Evolutionary conservation across 2,113 vertebrate genomes (phyloP).

Genomic region (Nicator chloris): DNA sequence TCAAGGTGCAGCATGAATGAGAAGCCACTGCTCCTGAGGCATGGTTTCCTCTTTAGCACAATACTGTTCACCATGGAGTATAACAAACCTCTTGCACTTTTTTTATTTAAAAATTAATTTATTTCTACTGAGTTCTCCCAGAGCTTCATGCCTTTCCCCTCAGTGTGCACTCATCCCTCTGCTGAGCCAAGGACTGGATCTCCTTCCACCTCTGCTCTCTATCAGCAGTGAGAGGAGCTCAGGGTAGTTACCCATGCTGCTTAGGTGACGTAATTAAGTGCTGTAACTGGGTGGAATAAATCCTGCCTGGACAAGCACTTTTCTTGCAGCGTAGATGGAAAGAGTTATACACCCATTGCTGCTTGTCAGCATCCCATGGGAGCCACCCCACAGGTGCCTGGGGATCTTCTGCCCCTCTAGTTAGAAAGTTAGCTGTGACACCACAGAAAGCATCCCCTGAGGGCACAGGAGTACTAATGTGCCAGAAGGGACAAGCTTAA

Average conservation of each 20-base stretch:
- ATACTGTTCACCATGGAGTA: background rate
- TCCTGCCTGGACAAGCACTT: background rate
- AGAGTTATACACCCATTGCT: fast-evolving
- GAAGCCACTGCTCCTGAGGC: background rate
- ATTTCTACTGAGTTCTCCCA: background rate
- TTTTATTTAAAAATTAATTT: background rate
- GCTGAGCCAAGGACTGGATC: background rate
- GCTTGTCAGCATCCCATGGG: background rate
- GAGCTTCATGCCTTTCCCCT: background rate
- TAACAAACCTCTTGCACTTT: background rate
- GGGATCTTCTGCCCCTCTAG: background rate
- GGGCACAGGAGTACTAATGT: background rate
- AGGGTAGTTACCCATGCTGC: background rate
- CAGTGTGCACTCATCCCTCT: background rate
- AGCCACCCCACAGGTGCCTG: background rate
- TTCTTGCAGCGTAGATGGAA: background rate
- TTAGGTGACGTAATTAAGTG: background rate
- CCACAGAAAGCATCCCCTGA: background rate
- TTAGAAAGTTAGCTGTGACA: background rate
- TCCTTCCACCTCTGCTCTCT: background rate
- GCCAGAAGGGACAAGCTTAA: background rate
- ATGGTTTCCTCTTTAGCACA: background rate
- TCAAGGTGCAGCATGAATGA: background rate
- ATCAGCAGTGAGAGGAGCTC: background rate
- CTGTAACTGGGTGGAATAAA: background rate